These are phyloP conservation scores for Hirtodrosophila histrioides DNA, from an alignment of 2,888 invertebrate species.

Conservation along the genomic window DNA sequence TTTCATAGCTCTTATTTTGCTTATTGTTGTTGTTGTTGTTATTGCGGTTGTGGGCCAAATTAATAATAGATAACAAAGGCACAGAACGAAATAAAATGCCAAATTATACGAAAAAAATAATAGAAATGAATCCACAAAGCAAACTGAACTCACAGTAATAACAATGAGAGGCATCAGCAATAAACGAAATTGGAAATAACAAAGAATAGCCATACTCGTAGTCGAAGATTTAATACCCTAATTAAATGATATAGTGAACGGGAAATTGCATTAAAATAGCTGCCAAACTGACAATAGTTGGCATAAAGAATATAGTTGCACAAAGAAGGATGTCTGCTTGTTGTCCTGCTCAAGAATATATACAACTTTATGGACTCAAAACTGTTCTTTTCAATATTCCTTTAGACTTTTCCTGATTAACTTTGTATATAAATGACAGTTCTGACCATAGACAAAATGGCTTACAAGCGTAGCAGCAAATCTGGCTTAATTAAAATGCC, in stretches of 20 bases:
- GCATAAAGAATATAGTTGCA: too few species aligned
- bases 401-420: too few species aligned
- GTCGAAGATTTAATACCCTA: not conserved
- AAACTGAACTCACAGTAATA: conserved; percentile 34
- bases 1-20: conserved; percentile 24
- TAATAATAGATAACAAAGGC: conserved; percentile 69
- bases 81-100: conserved; percentile 27
- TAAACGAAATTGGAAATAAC: conserved; percentile 32
- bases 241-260: too few species aligned
- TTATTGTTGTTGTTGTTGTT: conserved; percentile 13
- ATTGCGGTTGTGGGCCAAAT: conserved; percentile 38
- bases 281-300: too few species aligned
- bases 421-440: not conserved
- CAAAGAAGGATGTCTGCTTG: too few species aligned
- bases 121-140: conserved; percentile 33
- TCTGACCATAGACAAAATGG: not conserved
- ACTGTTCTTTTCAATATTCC: too few species aligned
- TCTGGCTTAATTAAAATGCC: conserved; percentile 29
- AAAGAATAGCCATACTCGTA: not conserved
- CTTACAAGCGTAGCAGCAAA: conserved; percentile 7
- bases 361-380: too few species aligned
- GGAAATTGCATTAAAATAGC: too few species aligned
- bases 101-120: conserved; percentile 22
- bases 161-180: conserved; percentile 19
- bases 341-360: too few species aligned